Base-by-base conservation (phyloP, 2,113 vertebrate species). In the Alligator mississippiensis region DNA sequence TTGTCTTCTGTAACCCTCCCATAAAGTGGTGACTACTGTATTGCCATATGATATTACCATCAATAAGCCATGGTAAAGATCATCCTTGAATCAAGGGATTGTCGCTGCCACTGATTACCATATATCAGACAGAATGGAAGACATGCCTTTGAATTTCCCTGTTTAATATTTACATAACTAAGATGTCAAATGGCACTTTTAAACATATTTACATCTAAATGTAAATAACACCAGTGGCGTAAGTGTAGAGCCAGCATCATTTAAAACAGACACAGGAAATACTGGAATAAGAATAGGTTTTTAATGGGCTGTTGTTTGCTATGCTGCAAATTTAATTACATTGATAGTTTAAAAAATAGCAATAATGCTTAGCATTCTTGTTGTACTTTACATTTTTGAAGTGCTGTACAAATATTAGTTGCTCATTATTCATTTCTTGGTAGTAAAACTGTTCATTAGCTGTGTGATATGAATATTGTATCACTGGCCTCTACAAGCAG, bases 131-230 rank as follows among this genome's bases (percentile, higher is more conserved):
- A 47, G 86, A 28, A 17, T 89, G 66, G 63, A 54, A 74, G 34
- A 55, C 76, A 5, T 3, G 11, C 63, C 24, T 91, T n/a, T 30
- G 85, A 64, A 74, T 87, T 84, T 25, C 11, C 34, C 30, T 92
- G 18, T 17, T 91, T 79, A 85, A 9, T 64, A 70, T 91, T 93
- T 91, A 80, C 84, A 88, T 77, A 30, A 93, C 87, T 94, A 77
- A 86, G 27, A 82, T 81, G 72, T 86, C 85, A 84, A 94, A 87
- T 28, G 94, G 63, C 24, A 38, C 87, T 85, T 95, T 93, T 15
- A 87, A 93, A 93, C 80, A 92, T 91, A 61, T 94, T 97, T 95
- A 4, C 90, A 96, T 90, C 64, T 96, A 94, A 96, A 95, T 96
- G 82, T 95, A 97, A 95, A 93, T 94, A 96, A 95, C 87, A 22